A percentile compares a stretch with the other conserved stretches of the same genome.
Conservation (phyloP, 2,797 vertebrate species). For the Sus cebifrons region DNA sequence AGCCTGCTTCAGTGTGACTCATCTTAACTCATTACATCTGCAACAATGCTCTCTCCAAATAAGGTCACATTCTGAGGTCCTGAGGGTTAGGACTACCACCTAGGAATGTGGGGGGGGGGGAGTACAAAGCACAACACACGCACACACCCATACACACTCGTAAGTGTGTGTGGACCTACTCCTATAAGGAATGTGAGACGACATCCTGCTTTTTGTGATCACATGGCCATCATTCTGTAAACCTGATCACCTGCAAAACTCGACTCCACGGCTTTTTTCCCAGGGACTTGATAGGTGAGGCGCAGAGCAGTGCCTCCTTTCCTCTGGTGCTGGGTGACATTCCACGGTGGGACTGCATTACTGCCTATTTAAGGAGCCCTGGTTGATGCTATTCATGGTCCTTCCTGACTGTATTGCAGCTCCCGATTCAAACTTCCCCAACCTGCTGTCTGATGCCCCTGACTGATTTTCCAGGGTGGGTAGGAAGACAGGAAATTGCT, state of each 20-base stretch:
- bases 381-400: background rate
- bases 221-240: background rate
- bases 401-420: background rate
- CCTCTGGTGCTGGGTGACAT: background rate
- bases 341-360: too few relatives aligned
- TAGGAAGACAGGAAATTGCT: background rate
- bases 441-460: background rate
- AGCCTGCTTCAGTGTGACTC: background rate
- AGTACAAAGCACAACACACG: background rate
- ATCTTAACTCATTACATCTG: background rate
- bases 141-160: accelerated
- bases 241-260: background rate
- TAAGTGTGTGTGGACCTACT: background rate
- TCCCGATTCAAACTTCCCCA: background rate
- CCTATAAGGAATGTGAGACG: background rate
- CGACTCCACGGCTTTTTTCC: background rate
- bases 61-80: slow-evolving; percentile 19
- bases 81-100: background rate
- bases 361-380: background rate
- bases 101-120: background rate
- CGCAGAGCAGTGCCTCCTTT: background rate
- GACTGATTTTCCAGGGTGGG: background rate
- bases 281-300: too few relatives aligned
- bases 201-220: background rate
- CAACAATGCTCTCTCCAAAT: background rate